Evolutionary conservation across 1,140 invertebrate species (phyloP), one percentile per base, ranked within the genome.

Genomic region (Drosophila auraria): DNA sequence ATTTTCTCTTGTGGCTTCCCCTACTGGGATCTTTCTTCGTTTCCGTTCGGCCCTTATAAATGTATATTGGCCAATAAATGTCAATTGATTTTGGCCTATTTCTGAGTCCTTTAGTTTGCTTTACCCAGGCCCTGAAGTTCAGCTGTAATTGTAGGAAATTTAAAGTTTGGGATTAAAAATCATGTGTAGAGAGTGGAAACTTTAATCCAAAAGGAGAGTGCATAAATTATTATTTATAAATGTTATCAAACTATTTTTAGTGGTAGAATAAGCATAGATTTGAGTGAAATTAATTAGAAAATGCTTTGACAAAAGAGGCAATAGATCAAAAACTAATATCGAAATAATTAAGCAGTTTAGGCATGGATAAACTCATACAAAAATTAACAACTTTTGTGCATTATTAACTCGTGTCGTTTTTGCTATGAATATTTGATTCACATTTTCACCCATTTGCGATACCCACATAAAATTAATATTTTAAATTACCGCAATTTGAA

Each of bases 31-130:
- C 40, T 49, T 45, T 36, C 38, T 49, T 54, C 51, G 70, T 61
- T 82, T 86, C 70, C 82, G 56, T 58, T 62, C 51, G 65, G 63
- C 44, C 61, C 82, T 82, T 86, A 71, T 90, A 84, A 82, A 89
- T 84, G 83, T 90, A 84, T 90, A 79, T 89, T 79, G 84, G 82
- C 79, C 86, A 89, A 89, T 89, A 89, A 90, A 82, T 90, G 86
- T 90, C 86, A 89, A 90, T 89, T 89, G 71, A 82, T 63, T 79
- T 89, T 68, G 64, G 78, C 59, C 50, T 74, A 44, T 71, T 56
- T 78, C 44, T 51, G 56, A 25, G n/a, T 30, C 30, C 27, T 50
- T 56, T 54, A 62, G 44, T 33, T 49, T 25, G 50, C 30, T 25
- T 51, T 40, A 49, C 23, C 17, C 44, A 47, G 65, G 38, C 47